Base-by-base conservation (phyloP, 2,888 invertebrate species). In the Sminthurinus aureus region DNA sequence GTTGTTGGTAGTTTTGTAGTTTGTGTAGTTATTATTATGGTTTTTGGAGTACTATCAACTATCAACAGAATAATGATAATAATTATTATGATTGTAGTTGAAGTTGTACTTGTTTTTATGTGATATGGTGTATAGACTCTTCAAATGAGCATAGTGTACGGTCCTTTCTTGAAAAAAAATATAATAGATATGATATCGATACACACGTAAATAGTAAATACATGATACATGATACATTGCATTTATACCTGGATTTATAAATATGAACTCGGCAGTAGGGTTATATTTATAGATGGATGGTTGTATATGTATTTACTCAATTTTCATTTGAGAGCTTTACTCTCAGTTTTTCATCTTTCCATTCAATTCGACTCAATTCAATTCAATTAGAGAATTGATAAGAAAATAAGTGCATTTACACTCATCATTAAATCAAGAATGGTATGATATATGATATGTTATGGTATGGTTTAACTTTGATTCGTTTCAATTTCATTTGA, bases 111-210 rank as follows among this genome's bases (percentile, higher is more conserved):
- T 71, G 24, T 26, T 71, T 71, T 71, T 67, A 67, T 67, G n/a
- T 71, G 71, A 71, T 71, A 71, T 71, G 71, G 71, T 24, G 22
- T 22, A 67, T 67, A 22, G 20, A 38, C 38, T 38, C 38, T 38
- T 38, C 38, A 38, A 38, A 38, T 38, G 38, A 38, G 38, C 38
- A 38, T 38, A 38, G 38, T 38, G 38, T 6, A 38, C 38, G 38
- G 38, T 38, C 38, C 38, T 38, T 38, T 38, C 38, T 38, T 38
- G 38, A 38, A 38, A 38, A 38, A 38, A 38, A 38, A 6, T 38
- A 38, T n/a, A n/a, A n/a, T n/a, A n/a, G n/a, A n/a, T n/a, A n/a
- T n/a, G 38, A 38, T 38, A 38, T 38, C 38, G 38, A 38, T 38
- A 38, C 38, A 38, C 38, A 38, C n/a, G n/a, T n/a, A n/a, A n/a